Evolutionary conservation across 2,797 vertebrate species (phyloP), one percentile per base, ranked within the genome.

Genomic region (Microtus agrestis): DNA sequence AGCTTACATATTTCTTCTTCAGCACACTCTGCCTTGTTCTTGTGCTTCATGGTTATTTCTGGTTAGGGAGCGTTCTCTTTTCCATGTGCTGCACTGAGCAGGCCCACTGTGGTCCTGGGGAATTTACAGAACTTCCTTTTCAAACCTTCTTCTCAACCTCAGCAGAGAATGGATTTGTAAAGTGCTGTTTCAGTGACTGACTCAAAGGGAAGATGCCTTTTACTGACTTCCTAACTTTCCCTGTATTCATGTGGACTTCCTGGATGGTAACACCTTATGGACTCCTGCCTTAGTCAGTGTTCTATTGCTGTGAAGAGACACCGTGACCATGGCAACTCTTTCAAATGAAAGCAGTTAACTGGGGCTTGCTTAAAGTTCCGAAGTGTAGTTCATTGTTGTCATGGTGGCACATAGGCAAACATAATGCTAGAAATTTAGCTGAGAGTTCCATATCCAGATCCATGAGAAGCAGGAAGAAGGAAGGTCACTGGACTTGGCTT

Each of bases 171-270:
- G 46, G 76, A 48, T 74, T 34, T 48, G 14, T 37, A 27, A 91
- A 95, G 63, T 77, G 54, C 27, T 34, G 56, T 21, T 48, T 81
- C 2, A 29, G 61, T 80, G 91, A 81, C 43, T 46, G 29, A 69
- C 40, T 67, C 46, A 86, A 51, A 96, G 56, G 5, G 14, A 87
- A 37, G 29, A 89, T 94, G 48, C 12, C 69, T 96, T 80, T 43
- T 56, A 80, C 14, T 1, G 0, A 11, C 31, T 71, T 77, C 15
- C 65, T 85, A 43, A 73, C n/a, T 91, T 94, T 61, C 31, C 51
- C 65, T 43, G 19, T 89, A 34, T 40, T 78, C n/a, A 61, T 1
- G 3, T 29, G 74, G n/a, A 27, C 31, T 67, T 96, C 63, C 80
- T n/a, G 11, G 88, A 82, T 21, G 29, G 17, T 7, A 61, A 7